Conservation (phyloP, 2,797 vertebrate species). For the Limnodromus scolopaceus region DNA sequence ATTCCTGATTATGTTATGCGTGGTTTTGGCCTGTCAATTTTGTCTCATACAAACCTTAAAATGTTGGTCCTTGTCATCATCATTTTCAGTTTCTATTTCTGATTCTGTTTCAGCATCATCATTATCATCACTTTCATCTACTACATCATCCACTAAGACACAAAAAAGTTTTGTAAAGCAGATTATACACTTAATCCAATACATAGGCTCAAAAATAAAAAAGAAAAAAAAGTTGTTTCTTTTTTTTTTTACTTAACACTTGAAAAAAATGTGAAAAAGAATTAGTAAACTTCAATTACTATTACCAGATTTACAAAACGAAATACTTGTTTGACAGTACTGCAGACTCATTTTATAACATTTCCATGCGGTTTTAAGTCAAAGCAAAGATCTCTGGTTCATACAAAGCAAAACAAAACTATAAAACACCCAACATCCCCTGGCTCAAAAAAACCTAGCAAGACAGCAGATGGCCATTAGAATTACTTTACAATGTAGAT, state of each 20-base stretch:
- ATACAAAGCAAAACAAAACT: not conserved
- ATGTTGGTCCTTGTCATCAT: conserved; percentile 87
- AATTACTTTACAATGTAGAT: not conserved
- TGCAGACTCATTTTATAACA: not conserved
- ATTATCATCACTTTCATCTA: conserved; percentile 96
- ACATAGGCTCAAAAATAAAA: not conserved
- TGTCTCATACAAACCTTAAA: conserved; percentile 78
- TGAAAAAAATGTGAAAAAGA: not conserved
- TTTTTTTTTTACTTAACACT: not conserved
- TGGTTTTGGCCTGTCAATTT: not conserved
- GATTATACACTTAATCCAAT: conserved; percentile 32
- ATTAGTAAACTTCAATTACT: not conserved
- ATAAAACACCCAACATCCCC: not conserved
- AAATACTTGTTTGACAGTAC: not conserved
- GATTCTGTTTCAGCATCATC: conserved; percentile 90
- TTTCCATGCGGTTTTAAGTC: not conserved
- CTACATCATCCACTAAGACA: conserved; percentile 93
- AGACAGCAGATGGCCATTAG: not conserved
- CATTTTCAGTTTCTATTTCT: conserved; percentile 90
- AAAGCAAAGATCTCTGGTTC: not conserved
- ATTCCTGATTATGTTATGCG: not conserved
- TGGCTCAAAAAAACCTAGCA: not conserved
- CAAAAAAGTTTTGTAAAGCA: conserved; percentile 62
- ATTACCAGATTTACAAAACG: not conserved
- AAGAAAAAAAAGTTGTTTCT: not conserved